Conservation (phyloP, 64 coral and sea anemone genomes). For the Platygyra sinensis region DNA sequence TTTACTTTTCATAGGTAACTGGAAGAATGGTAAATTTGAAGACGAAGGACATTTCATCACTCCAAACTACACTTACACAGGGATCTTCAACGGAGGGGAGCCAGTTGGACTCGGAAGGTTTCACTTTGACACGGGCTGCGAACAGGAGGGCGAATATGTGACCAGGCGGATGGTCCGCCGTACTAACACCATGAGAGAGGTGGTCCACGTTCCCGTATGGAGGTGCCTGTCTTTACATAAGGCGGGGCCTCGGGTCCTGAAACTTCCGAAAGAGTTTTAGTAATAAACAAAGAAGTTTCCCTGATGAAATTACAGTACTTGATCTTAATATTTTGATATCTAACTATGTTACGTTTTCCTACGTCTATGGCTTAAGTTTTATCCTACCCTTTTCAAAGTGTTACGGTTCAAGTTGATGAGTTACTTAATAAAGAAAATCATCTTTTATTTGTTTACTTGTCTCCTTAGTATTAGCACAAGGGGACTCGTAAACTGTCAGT, state of each 20-base stretch:
- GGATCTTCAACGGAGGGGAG: conserved; percentile 62
- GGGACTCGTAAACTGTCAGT: no score
- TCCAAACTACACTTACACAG: conserved; percentile 43
- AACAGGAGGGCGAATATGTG: conserved; percentile 67
- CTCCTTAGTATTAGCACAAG: background rate
- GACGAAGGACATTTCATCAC: conserved; percentile 57
- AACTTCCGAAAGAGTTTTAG: background rate
- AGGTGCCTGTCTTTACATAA: conserved; percentile 23
- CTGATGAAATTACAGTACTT: no score
- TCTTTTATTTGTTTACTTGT: no score
- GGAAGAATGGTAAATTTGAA: conserved; percentile 67
- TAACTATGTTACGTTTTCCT: background rate
- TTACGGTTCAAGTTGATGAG: no score
- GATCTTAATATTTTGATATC: no score
- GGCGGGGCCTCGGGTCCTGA: background rate
- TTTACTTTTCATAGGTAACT: conserved; percentile 52
- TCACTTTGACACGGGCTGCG: conserved; percentile 72
- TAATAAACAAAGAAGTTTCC: background rate
- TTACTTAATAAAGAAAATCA: no score
- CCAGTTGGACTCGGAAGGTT: conserved; percentile 71
- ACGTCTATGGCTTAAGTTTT: background rate
- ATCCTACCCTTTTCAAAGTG: no score
- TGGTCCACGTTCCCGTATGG: conserved; percentile 61
- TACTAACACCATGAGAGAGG: conserved; percentile 17
- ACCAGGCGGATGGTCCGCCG: conserved; percentile 16